These are phyloP conservation scores for Scytalopus superciliaris DNA, from an alignment of 2,113 vertebrate genomes.

Conservation along the genomic window DNA sequence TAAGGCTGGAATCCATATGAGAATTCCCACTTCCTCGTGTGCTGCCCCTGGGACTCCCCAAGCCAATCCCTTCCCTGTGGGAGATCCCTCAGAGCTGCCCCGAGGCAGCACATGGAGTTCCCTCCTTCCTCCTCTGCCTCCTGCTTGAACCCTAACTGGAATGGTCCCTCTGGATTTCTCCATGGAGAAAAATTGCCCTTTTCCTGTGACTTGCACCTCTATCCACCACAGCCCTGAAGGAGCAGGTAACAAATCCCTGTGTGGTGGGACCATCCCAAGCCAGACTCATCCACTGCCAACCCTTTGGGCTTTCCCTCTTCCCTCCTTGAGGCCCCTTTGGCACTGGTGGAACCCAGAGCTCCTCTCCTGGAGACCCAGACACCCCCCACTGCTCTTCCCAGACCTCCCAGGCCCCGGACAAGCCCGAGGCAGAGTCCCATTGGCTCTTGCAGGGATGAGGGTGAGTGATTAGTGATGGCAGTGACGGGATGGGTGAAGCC, in stretches of 20 bases:
- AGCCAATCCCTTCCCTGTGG: neutral
- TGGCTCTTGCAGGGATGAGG: neutral
- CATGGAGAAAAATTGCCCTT: neutral
- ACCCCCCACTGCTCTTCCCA: neutral
- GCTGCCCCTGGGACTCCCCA: neutral
- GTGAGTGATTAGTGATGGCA: neutral
- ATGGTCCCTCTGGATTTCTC: accelerated
- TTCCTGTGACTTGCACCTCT: accelerated
- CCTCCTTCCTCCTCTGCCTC: neutral
- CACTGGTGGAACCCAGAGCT: neutral
- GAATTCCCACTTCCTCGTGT: accelerated
- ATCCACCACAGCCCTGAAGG: neutral
- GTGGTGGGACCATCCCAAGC: accelerated
- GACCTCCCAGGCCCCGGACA: neutral
- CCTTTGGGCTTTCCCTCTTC: neutral
- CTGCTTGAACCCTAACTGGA: neutral
- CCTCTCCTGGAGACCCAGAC: accelerated
- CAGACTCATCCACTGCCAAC: accelerated
- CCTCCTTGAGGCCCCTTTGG: no score
- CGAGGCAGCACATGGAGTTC: neutral
- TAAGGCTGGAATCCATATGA: neutral
- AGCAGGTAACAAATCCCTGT: neutral
- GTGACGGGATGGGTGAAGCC: slow-evolving; percentile 11
- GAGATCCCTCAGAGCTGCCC: neutral
- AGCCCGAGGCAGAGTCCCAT: neutral